phyloP scores from a whole-genome alignment of 2,113 vertebrate species.

The Cynopterus brachyotis region DNA sequence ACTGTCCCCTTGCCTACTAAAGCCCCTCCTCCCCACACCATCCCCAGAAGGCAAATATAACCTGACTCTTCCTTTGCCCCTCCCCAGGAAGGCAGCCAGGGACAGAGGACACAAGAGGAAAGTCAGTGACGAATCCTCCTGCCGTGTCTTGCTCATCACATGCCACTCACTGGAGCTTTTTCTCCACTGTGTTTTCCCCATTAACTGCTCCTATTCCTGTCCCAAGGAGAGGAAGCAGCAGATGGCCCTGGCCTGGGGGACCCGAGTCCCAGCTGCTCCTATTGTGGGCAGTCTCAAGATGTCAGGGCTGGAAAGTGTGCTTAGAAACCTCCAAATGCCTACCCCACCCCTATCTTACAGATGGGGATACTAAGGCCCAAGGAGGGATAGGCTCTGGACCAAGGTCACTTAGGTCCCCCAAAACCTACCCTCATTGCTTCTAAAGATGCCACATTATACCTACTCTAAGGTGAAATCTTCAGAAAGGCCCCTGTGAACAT shows the following conservation, averaged over 20 bases:
- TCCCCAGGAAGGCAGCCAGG: background rate
- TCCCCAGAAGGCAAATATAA: background rate
- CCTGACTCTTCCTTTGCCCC: background rate
- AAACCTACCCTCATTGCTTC: background rate
- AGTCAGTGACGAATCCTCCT: background rate
- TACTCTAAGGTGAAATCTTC: background rate
- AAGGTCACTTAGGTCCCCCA: background rate
- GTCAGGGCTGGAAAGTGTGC: background rate
- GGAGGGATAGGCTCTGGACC: background rate
- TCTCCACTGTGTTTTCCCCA: background rate
- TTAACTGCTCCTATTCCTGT: accelerated
- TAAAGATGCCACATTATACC: background rate
- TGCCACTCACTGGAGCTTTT: background rate
- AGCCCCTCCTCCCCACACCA: background rate
- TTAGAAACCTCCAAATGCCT: background rate
- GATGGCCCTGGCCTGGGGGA: background rate
- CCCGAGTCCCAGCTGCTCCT: background rate
- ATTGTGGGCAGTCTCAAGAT: background rate
- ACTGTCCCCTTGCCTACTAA: background rate
- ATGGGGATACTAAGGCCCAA: background rate
- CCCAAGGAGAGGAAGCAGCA: background rate
- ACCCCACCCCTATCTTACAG: background rate
- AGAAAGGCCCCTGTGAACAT: background rate
- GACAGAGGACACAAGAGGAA: background rate
- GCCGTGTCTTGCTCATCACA: background rate